phyloP scores from a whole-genome alignment of 2,888 invertebrate genomes.

The Nemotelus pantherinus region DNA sequence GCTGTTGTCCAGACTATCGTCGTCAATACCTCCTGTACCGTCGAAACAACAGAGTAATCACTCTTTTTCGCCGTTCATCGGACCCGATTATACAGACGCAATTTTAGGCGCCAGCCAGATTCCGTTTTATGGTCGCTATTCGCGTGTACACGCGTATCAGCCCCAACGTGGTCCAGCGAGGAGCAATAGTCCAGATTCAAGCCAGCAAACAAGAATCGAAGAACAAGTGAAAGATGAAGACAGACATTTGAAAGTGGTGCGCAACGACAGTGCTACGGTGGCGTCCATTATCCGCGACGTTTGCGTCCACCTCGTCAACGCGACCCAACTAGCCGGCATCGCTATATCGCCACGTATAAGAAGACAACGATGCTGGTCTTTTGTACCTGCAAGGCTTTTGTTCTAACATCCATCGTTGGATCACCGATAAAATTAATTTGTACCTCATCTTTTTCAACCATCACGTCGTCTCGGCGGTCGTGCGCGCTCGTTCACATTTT shows the following conservation, averaged over 20 bases:
- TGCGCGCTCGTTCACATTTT: too few species aligned
- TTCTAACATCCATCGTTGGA: slow-evolving; percentile 38
- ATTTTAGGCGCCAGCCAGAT: slow-evolving; percentile 46
- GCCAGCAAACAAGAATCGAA: background rate
- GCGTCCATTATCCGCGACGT: slow-evolving; percentile 25
- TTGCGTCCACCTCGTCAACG: background rate
- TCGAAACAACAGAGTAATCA: slow-evolving; percentile 36
- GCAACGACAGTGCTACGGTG: background rate
- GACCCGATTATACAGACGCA: slow-evolving; percentile 37
- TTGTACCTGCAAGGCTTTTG: slow-evolving; percentile 42
- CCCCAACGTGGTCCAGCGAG: slow-evolving; percentile 6
- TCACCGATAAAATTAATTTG: slow-evolving; percentile 49
- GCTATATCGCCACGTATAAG: too few species aligned
- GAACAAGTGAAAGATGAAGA: slow-evolving; percentile 18
- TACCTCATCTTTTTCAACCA: slow-evolving; percentile 43
- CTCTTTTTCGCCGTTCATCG: slow-evolving; percentile 9
- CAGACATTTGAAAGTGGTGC: slow-evolving; percentile 24
- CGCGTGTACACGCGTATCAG: slow-evolving; percentile 36
- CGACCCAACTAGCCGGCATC: too few species aligned
- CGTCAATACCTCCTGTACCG: background rate
- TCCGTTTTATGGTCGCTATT: slow-evolving; percentile 26
- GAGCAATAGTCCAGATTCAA: background rate
- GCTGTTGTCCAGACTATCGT: background rate
- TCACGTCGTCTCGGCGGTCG: background rate
- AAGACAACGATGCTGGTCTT: slow-evolving; percentile 8